A percentile compares a stretch with the other conserved stretches of the same genome.
These are phyloP conservation scores for Asteroscopus sphinx DNA, from an alignment of 2,888 invertebrate species.

Conservation along the genomic window DNA sequence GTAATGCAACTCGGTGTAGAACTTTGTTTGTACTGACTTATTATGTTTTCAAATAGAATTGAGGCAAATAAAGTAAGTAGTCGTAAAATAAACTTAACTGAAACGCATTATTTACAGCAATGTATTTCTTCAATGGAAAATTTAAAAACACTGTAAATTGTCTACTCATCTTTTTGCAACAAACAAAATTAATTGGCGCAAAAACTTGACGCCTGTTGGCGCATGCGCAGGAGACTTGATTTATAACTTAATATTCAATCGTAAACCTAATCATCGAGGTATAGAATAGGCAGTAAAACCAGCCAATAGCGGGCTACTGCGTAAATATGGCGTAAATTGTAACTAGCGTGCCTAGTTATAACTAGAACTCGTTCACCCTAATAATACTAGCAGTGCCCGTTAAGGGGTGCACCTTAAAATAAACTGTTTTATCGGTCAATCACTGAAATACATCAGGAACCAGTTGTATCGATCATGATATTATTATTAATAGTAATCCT, in stretches of 20 bases:
- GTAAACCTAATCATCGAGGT: slow-evolving; percentile 55
- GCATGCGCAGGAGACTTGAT: slow-evolving; percentile 51
- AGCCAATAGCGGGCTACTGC: slow-evolving; percentile 22
- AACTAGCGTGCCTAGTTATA: slow-evolving; percentile 29
- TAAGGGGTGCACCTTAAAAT: slow-evolving; percentile 51
- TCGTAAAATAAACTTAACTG: slow-evolving; percentile 1
- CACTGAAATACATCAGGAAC: slow-evolving; percentile 23
- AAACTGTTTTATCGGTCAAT: slow-evolving; percentile 49
- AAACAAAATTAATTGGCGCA: slow-evolving; percentile 56
- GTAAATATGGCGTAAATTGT: slow-evolving; percentile 33
- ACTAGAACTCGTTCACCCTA: slow-evolving; percentile 47
- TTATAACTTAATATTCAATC: slow-evolving; percentile 64
- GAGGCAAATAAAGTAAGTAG: slow-evolving; percentile 12
- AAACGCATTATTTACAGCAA: background rate
- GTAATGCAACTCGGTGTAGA: slow-evolving; percentile 9
- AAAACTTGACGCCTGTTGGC: slow-evolving; percentile 53
- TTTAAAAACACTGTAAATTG: slow-evolving; percentile 8
- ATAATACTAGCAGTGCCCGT: slow-evolving; percentile 37
- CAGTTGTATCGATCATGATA: too few relatives aligned
- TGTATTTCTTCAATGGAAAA: slow-evolving; percentile 7
- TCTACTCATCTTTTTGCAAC: slow-evolving; percentile 14
- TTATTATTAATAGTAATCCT: too few relatives aligned
- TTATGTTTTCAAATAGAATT: slow-evolving; percentile 13
- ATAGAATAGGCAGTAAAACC: slow-evolving; percentile 39
- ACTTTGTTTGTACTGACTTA: slow-evolving; percentile 18